A percentile compares a stretch with the other conserved stretches of the same genome.
Conservation (phyloP, 2,113 vertebrate genomes). For the Brachyistius frenatus region DNA sequence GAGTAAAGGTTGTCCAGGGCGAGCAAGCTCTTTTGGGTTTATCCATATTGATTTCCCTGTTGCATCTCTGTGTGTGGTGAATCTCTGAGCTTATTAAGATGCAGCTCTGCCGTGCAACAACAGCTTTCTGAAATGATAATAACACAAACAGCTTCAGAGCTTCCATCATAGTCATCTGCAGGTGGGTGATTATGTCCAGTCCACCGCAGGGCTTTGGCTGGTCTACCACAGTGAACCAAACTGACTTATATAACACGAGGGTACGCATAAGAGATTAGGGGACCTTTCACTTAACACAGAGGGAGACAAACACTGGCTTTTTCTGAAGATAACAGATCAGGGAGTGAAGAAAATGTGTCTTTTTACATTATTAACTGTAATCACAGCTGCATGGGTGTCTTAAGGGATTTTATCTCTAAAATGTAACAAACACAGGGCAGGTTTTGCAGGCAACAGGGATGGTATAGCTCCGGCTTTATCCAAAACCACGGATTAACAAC, state of each 20-base stretch:
- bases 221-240: constrained; percentile 49
- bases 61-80: constrained; percentile 53
- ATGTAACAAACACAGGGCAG: constrained; percentile 21
- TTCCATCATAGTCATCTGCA: constrained; percentile 68
- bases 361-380: constrained; percentile 43
- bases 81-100: constrained; percentile 70
- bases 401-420: constrained; percentile 26
- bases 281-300: constrained; percentile 33
- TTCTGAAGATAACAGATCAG: constrained; percentile 37
- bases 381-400: constrained; percentile 29
- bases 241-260: constrained; percentile 35
- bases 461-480: not conserved
- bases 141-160: constrained; percentile 58
- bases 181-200: constrained; percentile 70
- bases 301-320: constrained; percentile 13
- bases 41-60: constrained; percentile 70
- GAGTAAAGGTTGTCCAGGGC: constrained; percentile 20
- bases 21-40: constrained; percentile 53
- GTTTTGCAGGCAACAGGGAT: constrained; percentile 10
- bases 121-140: constrained; percentile 69
- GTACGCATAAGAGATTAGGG: constrained; percentile 24
- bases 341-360: constrained; percentile 15
- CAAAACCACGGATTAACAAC: constrained; percentile 40
- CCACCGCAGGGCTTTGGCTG: constrained; percentile 40
- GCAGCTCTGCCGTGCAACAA: constrained; percentile 51